Base-by-base conservation (phyloP, 2,797 vertebrate genomes). In the Neosalanx taihuensis region DNA sequence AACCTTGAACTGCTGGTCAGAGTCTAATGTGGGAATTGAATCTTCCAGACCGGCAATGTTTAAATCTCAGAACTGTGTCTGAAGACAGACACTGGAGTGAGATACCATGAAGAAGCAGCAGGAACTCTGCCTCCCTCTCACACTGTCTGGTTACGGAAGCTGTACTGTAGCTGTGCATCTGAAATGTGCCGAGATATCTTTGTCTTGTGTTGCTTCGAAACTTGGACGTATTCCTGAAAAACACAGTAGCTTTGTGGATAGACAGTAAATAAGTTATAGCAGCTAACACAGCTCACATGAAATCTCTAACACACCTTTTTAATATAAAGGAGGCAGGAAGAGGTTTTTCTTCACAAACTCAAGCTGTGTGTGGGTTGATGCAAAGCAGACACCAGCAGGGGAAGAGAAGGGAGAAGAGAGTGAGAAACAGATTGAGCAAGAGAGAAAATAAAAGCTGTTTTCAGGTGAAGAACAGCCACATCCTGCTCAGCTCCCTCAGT, bases 381-480 rank as follows among this genome's bases (percentile, higher is more conserved):
- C 80, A 78, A 61, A 85, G 20, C 76, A 75, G 62, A 73, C 65
- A 57, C 26, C 70, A 67, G 65, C 51, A 74, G 81, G 81, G 76
- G 74, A 80, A 75, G 76, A 74, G n/a, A 66, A 3, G 23, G 69
- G 51, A 37, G 60, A 56, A 64, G 26, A 60, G 37, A 64, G 72
- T 74, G 77, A 77, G 18, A 58, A 17, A 35, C 35, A 76, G 58
- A 74, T 37, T 23, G 62, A 74, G 41, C 20, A 70, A 85, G 41
- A 61, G 61, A 73, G 46, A 31, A 70, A 75, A 86, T 78, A 57
- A 87, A 77, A 82, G 81, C 33, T 64, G 37, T 29, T 23, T 30
- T 79, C 77, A 84, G 81, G 84, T 84, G 70, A 23, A 71, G 1
- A 73, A 63, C 69, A 64, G 61, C 89, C 89, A 89, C 90, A 89